A percentile compares a stretch with the other conserved stretches of the same genome.
phyloP scores from a whole-genome alignment of 30 jellyfish, hydroid and myxozoan species.

The Hydractinia echinata region DNA sequence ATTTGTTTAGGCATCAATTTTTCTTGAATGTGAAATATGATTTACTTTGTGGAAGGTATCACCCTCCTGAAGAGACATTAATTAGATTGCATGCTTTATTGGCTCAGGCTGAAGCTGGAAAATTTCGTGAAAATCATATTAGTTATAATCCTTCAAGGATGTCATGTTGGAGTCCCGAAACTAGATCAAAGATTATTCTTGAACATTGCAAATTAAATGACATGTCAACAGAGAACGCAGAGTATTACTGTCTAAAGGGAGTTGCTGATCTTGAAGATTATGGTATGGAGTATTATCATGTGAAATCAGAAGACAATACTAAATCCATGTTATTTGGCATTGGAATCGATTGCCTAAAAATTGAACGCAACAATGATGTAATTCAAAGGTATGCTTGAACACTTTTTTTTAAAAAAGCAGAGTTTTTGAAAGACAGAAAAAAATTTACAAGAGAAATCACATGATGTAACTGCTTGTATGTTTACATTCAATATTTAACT shows the following conservation, averaged over 20 bases:
- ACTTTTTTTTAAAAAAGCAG: background rate
- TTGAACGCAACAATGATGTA: constrained; percentile 49
- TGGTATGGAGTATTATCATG: constrained; percentile 80
- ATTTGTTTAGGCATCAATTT: constrained; percentile 76
- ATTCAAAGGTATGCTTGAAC: constrained; percentile 67
- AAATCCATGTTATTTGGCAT: constrained; percentile 65
- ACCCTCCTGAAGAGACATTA: constrained; percentile 33
- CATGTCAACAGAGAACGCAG: constrained; percentile 77
- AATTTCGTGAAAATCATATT: constrained; percentile 87
- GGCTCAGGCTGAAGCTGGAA: constrained; percentile 83
- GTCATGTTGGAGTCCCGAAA: constrained; percentile 73
- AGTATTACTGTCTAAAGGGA: constrained; percentile 55
- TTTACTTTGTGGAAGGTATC: constrained; percentile 56
- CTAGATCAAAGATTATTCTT: constrained; percentile 65
- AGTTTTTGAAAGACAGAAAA: too few species aligned
- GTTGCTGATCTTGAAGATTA: constrained; percentile 65
- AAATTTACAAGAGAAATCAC: too few species aligned
- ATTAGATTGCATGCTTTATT: constrained; percentile 67
- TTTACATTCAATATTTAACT: too few species aligned
- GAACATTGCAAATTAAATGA: constrained; percentile 79
- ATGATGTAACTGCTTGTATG: too few species aligned
- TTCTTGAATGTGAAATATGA: constrained; percentile 77
- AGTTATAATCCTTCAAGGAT: constrained; percentile 82
- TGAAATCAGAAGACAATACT: constrained; percentile 60
- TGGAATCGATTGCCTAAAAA: constrained; percentile 83